Base-by-base conservation (phyloP, 1,140 invertebrate species). In the Aphelenchoides avenae region DNA sequence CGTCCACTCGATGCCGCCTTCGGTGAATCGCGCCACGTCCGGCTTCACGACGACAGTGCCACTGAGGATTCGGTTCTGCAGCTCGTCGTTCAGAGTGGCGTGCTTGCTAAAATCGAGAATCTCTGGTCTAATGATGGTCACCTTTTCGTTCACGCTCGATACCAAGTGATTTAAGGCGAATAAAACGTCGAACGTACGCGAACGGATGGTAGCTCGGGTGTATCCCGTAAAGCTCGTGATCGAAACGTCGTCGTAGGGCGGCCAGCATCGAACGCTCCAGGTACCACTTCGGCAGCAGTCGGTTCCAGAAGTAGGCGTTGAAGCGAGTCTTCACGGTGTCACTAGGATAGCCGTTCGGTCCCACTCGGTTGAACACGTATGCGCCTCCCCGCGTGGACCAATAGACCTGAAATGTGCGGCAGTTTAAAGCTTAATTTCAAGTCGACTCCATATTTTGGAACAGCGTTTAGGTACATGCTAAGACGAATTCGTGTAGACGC, bases 311-410 rank as follows among this genome's bases (percentile, higher is more conserved):
- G 30, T 46, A 52, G 36, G 9, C 20, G 13, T 52, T 52, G 34
- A 52, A 52, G 13, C 50, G 50, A 13, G 33, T n/a, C n/a, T n/a
- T 9, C 24, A 61, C 50, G n/a, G 20, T 42, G 9, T 18, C 9
- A 44, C 50, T 46, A 29, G 64, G 54, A 4, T 40, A 43, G 31
- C 64, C 53, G n/a, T 26, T 47, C 3, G 18, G 36, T 0, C 44
- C 63, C 20, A 40, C 39, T 42, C 81, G 54, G 34, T 78, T 78
- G 15, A 77, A 67, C 4, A 82, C 57, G 81, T 81, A 82, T 0
- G 76, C 57, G 1, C 81, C 81, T 24, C 79, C 50, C 26, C 81
- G 57, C 3, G 81, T 82, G 34, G 79, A 81, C 13, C 82, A 51
- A 37, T 72, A 80, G 1, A 79, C 80, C 73, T n/a, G n/a, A n/a